phyloP scores from a whole-genome alignment of 2,888 invertebrate species.

The Parnassius smintheus region DNA sequence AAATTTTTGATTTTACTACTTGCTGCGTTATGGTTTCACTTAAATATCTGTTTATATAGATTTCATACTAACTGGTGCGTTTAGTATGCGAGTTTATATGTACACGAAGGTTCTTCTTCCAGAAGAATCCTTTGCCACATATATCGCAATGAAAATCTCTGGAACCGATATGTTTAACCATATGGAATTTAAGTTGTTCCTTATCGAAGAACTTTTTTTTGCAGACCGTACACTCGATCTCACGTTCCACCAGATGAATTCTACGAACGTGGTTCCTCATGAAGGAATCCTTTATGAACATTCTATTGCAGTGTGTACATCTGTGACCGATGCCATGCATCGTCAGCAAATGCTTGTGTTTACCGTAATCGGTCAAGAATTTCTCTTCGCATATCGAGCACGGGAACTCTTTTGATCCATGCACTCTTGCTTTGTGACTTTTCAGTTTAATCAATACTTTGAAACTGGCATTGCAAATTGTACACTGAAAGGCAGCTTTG shows the following conservation, averaged over 20 bases:
- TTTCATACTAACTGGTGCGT: neutral
- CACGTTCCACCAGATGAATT: constrained; percentile 50
- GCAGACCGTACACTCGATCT: constrained; percentile 50
- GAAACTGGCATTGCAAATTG: constrained; percentile 42
- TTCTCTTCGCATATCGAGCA: constrained; percentile 43
- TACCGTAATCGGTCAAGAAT: constrained; percentile 43
- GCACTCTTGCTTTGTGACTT: constrained; percentile 41
- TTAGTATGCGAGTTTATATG: constrained; percentile 55
- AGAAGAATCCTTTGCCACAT: constrained; percentile 76
- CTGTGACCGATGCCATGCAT: constrained; percentile 43
- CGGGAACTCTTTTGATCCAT: constrained; percentile 41
- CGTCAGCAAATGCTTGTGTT: constrained; percentile 42
- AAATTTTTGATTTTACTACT: too few relatives aligned
- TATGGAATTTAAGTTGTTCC: constrained; percentile 51
- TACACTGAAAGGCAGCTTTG: constrained; percentile 38
- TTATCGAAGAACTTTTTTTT: constrained; percentile 49
- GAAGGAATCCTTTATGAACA: constrained; percentile 46
- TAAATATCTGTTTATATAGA: too few relatives aligned
- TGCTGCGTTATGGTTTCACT: too few relatives aligned
- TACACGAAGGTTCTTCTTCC: constrained; percentile 76
- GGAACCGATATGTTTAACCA: constrained; percentile 69
- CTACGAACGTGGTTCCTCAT: constrained; percentile 48
- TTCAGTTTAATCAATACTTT: constrained; percentile 36
- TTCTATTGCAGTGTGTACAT: constrained; percentile 47
- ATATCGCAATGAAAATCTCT: constrained; percentile 74